phyloP scores from a whole-genome alignment of 1,140 invertebrate genomes.

The Hormaphis cornu region DNA sequence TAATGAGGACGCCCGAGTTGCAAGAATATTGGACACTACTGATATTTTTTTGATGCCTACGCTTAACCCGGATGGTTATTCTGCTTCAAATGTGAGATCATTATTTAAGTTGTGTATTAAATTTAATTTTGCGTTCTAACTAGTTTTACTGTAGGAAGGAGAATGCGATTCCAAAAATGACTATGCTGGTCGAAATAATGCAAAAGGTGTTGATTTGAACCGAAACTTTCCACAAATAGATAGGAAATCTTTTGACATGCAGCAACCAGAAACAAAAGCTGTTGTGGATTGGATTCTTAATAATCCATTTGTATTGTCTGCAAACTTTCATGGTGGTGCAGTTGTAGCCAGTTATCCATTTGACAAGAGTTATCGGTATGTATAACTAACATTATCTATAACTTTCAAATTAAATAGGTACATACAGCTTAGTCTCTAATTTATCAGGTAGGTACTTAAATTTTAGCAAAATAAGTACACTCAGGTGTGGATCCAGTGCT shows the following conservation, averaged over 20 bases:
- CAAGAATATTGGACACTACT: constrained; percentile 63
- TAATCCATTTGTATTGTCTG: constrained; percentile 81
- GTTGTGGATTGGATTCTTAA: constrained; percentile 80
- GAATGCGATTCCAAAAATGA: constrained; percentile 58
- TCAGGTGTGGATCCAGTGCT: too few species aligned
- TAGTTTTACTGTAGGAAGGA: constrained; percentile 56
- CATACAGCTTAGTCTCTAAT: too few species aligned
- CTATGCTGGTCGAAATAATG: constrained; percentile 66
- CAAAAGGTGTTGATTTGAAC: constrained; percentile 70
- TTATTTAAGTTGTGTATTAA: background rate
- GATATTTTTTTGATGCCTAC: constrained; percentile 87
- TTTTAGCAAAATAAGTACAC: too few species aligned
- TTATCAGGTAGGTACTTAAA: too few species aligned
- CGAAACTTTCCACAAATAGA: constrained; percentile 74
- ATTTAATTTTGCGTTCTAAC: background rate
- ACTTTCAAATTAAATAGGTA: background rate
- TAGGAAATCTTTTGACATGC: constrained; percentile 47
- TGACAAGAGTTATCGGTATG: constrained; percentile 54
- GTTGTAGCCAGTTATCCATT: constrained; percentile 86
- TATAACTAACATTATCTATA: constrained; percentile 45
- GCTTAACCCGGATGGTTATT: constrained; percentile 86
- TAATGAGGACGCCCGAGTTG: constrained; percentile 55
- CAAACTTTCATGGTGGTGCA: constrained; percentile 84
- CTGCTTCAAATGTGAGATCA: constrained; percentile 56
- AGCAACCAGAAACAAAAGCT: constrained; percentile 83